A percentile compares a stretch with the other conserved stretches of the same genome.
phyloP scores from a whole-genome alignment of 2,888 invertebrate genomes.

The Theretra japonica region DNA sequence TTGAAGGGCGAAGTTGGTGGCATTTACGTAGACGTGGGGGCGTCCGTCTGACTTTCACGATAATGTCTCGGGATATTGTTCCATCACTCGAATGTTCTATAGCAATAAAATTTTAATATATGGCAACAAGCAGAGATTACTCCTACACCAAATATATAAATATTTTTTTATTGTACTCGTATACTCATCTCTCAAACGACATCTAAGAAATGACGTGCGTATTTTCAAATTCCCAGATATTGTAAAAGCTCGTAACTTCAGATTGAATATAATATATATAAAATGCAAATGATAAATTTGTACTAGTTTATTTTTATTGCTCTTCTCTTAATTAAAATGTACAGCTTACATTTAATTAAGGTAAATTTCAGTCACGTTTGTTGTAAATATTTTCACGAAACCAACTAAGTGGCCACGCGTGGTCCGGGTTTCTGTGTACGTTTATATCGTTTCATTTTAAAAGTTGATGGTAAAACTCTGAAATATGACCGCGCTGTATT shows the following conservation, averaged over 20 bases:
- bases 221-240: not conserved
- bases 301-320: not conserved
- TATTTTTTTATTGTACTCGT: no score
- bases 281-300: not conserved
- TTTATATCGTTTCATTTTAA: not conserved
- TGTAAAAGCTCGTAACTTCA: not conserved
- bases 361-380: not conserved
- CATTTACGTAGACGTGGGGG: constrained; percentile 65
- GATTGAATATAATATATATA: not conserved
- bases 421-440: not conserved
- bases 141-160: no score
- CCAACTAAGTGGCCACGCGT: not conserved
- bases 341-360: not conserved
- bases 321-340: not conserved
- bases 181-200: no score
- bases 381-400: constrained; percentile 5
- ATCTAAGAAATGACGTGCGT: no score
- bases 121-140: not conserved
- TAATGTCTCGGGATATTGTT: constrained; percentile 34
- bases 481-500: constrained; percentile 20
- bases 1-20: constrained; percentile 63
- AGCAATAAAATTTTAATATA: constrained; percentile 1
- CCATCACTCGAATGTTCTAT: not conserved
- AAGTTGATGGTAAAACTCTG: not conserved
- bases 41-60: constrained; percentile 54